These are phyloP conservation scores for Podotricha telesiphe DNA, from an alignment of 2,888 invertebrate species.

Conservation along the genomic window DNA sequence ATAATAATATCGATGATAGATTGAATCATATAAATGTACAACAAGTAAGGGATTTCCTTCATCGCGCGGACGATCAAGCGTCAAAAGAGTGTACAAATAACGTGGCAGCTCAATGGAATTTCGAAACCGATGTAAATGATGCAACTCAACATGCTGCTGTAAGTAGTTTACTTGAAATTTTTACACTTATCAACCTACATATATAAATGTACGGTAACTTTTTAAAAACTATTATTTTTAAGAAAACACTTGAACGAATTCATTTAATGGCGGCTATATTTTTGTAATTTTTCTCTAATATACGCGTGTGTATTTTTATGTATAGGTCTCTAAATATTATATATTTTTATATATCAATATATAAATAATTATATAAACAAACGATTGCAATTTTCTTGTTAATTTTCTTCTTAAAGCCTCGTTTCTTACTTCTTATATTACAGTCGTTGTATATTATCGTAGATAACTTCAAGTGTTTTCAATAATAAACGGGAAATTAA, in stretches of 20 bases:
- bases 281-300: not conserved
- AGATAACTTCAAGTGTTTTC: no score
- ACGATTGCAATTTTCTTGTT: no score
- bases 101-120: slow-evolving; percentile 95
- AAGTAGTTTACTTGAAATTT: slow-evolving; percentile 67
- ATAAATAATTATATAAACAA: no score
- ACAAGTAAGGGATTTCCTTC: slow-evolving; percentile 84
- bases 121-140: slow-evolving; percentile 94
- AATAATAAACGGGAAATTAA: no score
- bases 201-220: no score
- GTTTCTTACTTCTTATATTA: no score
- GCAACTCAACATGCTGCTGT: slow-evolving; percentile 92
- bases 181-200: not conserved
- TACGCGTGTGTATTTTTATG: no score
- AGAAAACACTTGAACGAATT: slow-evolving; percentile 23
- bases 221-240: not conserved
- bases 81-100: slow-evolving; percentile 92
- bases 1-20: slow-evolving; percentile 71
- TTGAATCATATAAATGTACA: slow-evolving; percentile 72
- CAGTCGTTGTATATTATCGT: no score
- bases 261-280: not conserved
- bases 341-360: no score
- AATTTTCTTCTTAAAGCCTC: no score
- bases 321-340: no score
- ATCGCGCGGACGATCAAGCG: slow-evolving; percentile 89